These are phyloP conservation scores for Trachemys scripta DNA, from an alignment of 2,113 vertebrate genomes.

Conservation along the genomic window DNA sequence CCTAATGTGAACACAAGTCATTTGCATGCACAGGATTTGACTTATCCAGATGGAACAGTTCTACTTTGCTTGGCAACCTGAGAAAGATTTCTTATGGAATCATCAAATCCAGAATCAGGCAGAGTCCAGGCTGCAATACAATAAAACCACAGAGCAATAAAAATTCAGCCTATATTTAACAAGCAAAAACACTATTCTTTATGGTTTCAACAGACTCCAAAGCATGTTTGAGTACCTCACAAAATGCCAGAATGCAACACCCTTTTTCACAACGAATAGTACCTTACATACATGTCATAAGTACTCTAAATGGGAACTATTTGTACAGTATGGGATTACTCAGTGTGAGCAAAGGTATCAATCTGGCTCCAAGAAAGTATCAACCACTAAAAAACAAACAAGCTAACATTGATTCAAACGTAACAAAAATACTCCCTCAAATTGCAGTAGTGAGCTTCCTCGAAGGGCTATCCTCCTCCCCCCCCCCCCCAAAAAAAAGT, in stretches of 20 bases:
- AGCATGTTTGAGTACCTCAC: background rate
- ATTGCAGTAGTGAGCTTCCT: background rate
- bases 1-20: background rate
- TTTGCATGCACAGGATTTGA: background rate
- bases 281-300: background rate
- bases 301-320: background rate
- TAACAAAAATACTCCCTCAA: background rate
- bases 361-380: background rate
- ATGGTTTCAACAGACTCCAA: background rate
- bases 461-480: no score
- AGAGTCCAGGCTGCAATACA: background rate
- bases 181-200: background rate
- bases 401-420: background rate
- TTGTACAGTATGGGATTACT: background rate
- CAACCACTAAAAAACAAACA: background rate
- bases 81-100: background rate
- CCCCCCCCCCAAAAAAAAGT: background rate
- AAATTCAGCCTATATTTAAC: background rate
- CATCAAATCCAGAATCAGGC: background rate
- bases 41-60: background rate
- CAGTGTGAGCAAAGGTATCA: background rate
- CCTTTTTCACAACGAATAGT: accelerated
- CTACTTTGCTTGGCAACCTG: background rate
- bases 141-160: background rate
- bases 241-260: background rate